Evolutionary conservation across 2,113 vertebrate genomes (phyloP).

Genomic region (Lophochroa leadbeateri): DNA sequence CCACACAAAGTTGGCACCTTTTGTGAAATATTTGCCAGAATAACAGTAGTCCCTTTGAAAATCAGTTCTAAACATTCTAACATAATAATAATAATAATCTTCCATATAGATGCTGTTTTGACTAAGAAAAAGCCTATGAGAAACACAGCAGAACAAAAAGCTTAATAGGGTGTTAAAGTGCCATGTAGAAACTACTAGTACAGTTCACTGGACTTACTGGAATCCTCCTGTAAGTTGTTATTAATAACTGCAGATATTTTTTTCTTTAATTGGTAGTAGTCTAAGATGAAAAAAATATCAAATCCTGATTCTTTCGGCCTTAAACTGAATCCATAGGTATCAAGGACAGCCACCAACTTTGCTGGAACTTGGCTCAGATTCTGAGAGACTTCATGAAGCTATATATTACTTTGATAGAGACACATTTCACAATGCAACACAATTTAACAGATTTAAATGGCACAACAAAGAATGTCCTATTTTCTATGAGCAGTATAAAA

Average conservation of each 20-base stretch:
- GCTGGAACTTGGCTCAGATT: neutral
- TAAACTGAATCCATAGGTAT: neutral
- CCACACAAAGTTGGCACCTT: neutral
- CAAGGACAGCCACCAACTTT: neutral
- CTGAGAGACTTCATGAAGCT: neutral
- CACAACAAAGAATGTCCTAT: constrained; percentile 26
- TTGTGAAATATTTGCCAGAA: neutral
- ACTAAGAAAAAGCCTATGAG: neutral
- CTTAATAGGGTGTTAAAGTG: neutral
- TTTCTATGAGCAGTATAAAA: constrained; percentile 29
- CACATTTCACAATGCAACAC: constrained; percentile 19
- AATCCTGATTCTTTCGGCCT: neutral
- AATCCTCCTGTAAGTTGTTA: neutral
- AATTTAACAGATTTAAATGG: constrained; percentile 62
- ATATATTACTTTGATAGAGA: constrained; percentile 41
- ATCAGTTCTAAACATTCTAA: neutral
- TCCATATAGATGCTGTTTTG: neutral
- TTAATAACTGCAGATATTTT: neutral
- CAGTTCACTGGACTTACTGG: neutral
- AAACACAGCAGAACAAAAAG: neutral
- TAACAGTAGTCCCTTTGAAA: neutral
- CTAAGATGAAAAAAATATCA: neutral
- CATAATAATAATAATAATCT: neutral
- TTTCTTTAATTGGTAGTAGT: neutral
- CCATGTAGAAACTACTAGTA: neutral